Conservation (phyloP, 2,888 invertebrate species). For the Sarcophaga caerulescens region DNA sequence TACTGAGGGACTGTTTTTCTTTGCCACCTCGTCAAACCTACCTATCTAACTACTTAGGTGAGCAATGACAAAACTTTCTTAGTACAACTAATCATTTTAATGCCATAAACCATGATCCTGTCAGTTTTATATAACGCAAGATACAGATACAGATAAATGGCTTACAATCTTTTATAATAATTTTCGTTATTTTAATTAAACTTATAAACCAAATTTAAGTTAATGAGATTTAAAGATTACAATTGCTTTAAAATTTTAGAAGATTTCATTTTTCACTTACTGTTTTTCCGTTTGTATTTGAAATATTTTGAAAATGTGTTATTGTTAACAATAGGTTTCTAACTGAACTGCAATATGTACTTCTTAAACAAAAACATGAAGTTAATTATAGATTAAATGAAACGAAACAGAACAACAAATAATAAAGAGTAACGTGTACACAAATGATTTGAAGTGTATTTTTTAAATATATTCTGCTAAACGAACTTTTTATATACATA, state of each 20-base stretch:
- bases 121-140: no score
- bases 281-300: neutral
- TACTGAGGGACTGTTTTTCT: no score
- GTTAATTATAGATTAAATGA: conserved; percentile 52
- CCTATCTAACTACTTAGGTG: no score
- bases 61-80: no score
- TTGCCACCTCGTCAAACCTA: no score
- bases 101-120: no score
- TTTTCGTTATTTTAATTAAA: no score
- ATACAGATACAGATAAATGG: no score
- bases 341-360: conserved; percentile 48
- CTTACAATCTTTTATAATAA: no score
- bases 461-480: conserved; percentile 9
- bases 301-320: conserved; percentile 39
- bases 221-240: neutral
- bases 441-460: conserved; percentile 50
- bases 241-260: neutral
- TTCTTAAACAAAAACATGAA: conserved; percentile 39
- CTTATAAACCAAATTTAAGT: neutral
- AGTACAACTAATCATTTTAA: no score
- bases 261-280: neutral
- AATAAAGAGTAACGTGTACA: conserved; percentile 54
- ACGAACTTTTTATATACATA: neutral
- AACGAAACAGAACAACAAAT: conserved; percentile 44
- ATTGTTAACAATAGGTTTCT: conserved; percentile 39